Base-by-base conservation (phyloP, 2,888 invertebrate genomes). In the Gastrophysa polygoni region DNA sequence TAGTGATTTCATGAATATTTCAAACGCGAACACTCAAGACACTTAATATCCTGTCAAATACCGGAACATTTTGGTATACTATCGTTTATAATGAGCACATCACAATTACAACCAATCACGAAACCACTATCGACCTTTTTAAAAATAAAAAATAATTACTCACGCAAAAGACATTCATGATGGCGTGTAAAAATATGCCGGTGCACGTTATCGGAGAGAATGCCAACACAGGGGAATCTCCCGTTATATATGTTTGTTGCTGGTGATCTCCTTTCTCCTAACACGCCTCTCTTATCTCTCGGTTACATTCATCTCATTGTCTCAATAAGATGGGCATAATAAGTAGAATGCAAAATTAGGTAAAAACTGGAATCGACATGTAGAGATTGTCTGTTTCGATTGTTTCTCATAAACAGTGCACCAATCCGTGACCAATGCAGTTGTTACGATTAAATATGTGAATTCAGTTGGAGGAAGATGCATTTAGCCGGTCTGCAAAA, bases 181-280 rank as follows among this genome's bases (percentile, higher is more conserved):
- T 76, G 72, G 55, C 62, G 60, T 64, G 60, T 68, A 56, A 70
- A 71, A 64, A 38, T 38, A 38, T 24, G 38, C 43, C 54, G 17
- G 28, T 54, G 16, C 54, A 54, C 54, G 44, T 24, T 24, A 61
- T 67, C 61, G 71, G 69, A 69, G 73, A 78, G 75, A 75, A 74
- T 75, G 71, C 68, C 71, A 21, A 68, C 20, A 17, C 52, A 51
- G 18, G 54, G 70, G 61, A 70, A 66, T 71, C 64, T 66, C 73
- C 61, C 64, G 72, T 77, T 79, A 73, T 80, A 80, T 80, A 79
- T 74, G 73, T 64, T 55, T 63, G 74, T 73, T 75, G 77, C 75
- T 73, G 71, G 73, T 75, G 77, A 75, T 76, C 78, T 77, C 78
- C 79, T 79, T 79, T 79, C 79, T 79, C 78, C 68, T 68, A 70